phyloP scores from a whole-genome alignment of 30 jellyfish, hydroid and myxozoan genomes.

The Cassiopea andromeda region DNA sequence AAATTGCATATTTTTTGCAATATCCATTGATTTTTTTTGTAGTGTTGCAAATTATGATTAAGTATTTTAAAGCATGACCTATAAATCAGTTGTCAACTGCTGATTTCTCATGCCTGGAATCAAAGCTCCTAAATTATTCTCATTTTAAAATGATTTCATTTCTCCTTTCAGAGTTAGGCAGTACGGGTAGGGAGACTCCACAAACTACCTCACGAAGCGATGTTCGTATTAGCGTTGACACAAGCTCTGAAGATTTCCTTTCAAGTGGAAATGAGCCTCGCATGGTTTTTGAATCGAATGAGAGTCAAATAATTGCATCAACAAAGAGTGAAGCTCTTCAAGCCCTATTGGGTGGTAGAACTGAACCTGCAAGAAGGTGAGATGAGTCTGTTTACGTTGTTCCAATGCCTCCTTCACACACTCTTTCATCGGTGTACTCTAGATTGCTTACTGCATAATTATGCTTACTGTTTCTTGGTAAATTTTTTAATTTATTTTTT shows the following conservation, averaged over 20 bases:
- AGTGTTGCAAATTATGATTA: too few relatives aligned
- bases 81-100: too few relatives aligned
- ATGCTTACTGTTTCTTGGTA: too few relatives aligned
- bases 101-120: too few relatives aligned
- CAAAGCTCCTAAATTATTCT: neutral
- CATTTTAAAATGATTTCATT: neutral
- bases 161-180: neutral
- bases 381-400: neutral
- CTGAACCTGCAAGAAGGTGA: slow-evolving; percentile 1
- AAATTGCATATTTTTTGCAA: too few relatives aligned
- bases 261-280: slow-evolving; percentile 11
- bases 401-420: neutral
- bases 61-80: too few relatives aligned
- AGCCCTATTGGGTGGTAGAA: neutral
- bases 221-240: slow-evolving; percentile 22
- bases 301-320: slow-evolving; percentile 11
- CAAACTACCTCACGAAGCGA: slow-evolving; percentile 34
- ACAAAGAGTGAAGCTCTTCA: slow-evolving; percentile 1
- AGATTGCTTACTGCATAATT: too few relatives aligned
- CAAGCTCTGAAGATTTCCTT: slow-evolving; percentile 18
- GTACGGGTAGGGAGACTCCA: slow-evolving; percentile 1
- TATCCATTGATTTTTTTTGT: too few relatives aligned
- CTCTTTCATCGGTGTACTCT: neutral
- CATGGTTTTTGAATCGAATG: neutral
- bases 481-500: too few relatives aligned